Percentiles rank a stretch among this genome's conserved stretches.
Evolutionary conservation across 2,113 vertebrate species (phyloP).

Genomic region (Laticauda colubrina): DNA sequence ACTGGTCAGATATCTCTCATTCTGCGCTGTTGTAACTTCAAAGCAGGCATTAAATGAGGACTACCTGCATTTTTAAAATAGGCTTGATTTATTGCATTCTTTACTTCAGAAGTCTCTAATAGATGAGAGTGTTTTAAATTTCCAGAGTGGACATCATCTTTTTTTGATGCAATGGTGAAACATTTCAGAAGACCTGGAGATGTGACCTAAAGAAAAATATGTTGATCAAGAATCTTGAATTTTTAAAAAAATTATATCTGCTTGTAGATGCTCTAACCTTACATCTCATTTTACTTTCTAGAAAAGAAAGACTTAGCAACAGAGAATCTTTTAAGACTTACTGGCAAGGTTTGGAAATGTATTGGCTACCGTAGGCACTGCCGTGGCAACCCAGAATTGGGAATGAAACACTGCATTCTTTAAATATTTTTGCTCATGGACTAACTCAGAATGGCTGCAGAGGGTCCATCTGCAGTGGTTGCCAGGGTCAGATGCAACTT

Average conservation of each 20-base stretch:
- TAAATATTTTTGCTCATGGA: neutral
- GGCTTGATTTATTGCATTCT: neutral
- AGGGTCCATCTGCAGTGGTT: neutral
- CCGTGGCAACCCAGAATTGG: neutral
- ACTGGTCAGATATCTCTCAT: neutral
- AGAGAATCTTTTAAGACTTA: neutral
- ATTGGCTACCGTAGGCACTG: neutral
- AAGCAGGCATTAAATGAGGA: neutral
- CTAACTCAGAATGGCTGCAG: neutral
- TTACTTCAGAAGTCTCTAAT: neutral
- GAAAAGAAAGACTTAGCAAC: neutral
- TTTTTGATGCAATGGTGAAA: neutral
- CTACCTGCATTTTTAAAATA: neutral
- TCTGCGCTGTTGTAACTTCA: neutral
- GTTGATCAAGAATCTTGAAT: neutral
- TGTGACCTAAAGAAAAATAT: neutral
- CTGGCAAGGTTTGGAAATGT: neutral
- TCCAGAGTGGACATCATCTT: neutral
- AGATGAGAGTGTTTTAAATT: neutral
- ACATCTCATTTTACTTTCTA: neutral
- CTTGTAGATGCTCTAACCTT: neutral
- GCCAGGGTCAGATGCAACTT: neutral
- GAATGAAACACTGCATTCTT: neutral
- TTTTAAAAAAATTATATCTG: neutral
- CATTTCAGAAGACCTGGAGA: neutral